Evolutionary conservation across 2,888 invertebrate genomes (phyloP).

Genomic region (Aethes cnicana): DNA sequence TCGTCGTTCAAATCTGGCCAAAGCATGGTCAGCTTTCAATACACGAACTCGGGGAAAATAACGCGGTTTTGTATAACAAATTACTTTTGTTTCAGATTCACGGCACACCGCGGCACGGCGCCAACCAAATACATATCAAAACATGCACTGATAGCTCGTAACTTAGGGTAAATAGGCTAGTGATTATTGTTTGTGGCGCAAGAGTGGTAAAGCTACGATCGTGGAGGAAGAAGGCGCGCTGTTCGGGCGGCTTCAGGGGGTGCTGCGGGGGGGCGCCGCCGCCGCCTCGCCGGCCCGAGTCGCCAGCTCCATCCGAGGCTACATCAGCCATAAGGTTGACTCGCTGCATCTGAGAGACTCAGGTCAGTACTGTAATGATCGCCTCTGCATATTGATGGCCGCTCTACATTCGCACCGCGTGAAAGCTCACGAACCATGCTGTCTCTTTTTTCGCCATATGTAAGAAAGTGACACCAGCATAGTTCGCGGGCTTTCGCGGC

Average conservation of each 20-base stretch:
- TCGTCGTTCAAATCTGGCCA: too few species aligned
- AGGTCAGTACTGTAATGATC: conserved; percentile 86
- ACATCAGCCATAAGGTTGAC: conserved; percentile 86
- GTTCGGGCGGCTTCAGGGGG: conserved; percentile 85
- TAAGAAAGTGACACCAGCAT: too few species aligned
- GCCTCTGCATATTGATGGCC: too few species aligned
- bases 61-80: too few species aligned
- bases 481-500: too few species aligned
- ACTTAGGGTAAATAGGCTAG: conserved; percentile 10
- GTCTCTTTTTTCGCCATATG: too few species aligned
- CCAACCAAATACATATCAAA: conserved; percentile 74
- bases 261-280: conserved; percentile 86
- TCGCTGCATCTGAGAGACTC: conserved; percentile 87
- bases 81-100: conserved; percentile 60
- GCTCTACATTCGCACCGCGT: too few species aligned
- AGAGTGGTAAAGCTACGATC: conserved; percentile 56
- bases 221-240: conserved; percentile 83
- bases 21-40: too few species aligned
- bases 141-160: conserved; percentile 62
- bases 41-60: too few species aligned
- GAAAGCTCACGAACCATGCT: too few species aligned
- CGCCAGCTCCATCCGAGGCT: conserved; percentile 88
- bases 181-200: conserved; percentile 45
- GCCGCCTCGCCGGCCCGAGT: conserved; percentile 87
- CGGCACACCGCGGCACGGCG: conserved; percentile 60